A percentile compares a stretch with the other conserved stretches of the same genome.
phyloP scores from a whole-genome alignment of 37 sponge, comb jelly and placozoan species.

The Axinella damicornis region DNA sequence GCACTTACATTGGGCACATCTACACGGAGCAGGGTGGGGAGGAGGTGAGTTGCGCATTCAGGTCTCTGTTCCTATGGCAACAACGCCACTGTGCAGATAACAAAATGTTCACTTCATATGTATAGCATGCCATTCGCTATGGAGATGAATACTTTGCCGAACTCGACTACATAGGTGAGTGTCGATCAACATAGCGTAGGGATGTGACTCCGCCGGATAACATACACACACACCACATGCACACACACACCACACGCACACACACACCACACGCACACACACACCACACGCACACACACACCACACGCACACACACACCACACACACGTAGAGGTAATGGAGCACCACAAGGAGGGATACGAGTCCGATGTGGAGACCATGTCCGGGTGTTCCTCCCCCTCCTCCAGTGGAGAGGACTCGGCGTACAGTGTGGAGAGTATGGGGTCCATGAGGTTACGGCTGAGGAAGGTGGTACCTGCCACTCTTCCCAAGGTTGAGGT shows the following conservation, averaged over 20 bases:
- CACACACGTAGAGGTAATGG: slow-evolving; percentile 65
- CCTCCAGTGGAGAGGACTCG: slow-evolving; percentile 4
- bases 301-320: background rate
- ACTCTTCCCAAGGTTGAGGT: background rate
- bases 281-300: background rate
- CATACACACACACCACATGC: too few relatives aligned
- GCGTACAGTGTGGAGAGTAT: slow-evolving; percentile 24
- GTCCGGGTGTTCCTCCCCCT: background rate
- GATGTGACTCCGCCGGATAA: background rate
- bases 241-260: too few relatives aligned
- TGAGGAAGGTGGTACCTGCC: background rate
- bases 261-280: background rate
- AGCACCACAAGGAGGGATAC: slow-evolving; percentile 70
- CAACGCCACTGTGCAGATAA: background rate
- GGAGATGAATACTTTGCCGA: slow-evolving; percentile 96
- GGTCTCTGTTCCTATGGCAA: too few relatives aligned
- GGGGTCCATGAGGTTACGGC: background rate
- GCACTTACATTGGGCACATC: slow-evolving; percentile 79
- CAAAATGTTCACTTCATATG: background rate
- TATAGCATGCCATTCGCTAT: slow-evolving; percentile 19
- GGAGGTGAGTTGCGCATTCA: slow-evolving; percentile 36
- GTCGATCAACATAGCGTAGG: background rate
- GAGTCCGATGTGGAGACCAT: slow-evolving; percentile 49
- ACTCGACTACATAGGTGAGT: slow-evolving; percentile 91
- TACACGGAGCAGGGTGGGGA: slow-evolving; percentile 77